Conservation (phyloP, 2,113 vertebrate species). For the Odontesthes bonariensis region DNA sequence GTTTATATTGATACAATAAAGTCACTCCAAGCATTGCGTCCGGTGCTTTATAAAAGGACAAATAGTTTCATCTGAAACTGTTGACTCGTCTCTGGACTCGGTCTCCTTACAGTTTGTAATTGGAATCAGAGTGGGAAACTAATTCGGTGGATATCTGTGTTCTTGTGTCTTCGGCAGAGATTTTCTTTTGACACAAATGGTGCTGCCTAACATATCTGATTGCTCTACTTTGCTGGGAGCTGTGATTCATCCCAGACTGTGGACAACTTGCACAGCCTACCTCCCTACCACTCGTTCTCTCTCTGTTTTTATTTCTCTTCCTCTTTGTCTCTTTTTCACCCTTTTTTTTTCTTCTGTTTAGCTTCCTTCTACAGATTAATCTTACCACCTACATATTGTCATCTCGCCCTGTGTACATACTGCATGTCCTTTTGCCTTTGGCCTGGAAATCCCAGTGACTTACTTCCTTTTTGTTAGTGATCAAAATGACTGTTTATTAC, state of each 20-base stretch:
- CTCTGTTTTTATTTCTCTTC: slow-evolving; percentile 9
- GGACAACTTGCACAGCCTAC: slow-evolving; percentile 65
- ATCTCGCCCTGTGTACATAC: slow-evolving; percentile 23
- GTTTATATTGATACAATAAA: slow-evolving; percentile 7
- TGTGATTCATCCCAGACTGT: slow-evolving; percentile 76
- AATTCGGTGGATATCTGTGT: slow-evolving; percentile 41
- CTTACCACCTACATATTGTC: slow-evolving; percentile 27
- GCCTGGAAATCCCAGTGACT: slow-evolving; percentile 32
- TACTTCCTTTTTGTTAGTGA: slow-evolving; percentile 23
- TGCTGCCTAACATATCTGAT: slow-evolving; percentile 74
- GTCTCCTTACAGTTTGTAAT: slow-evolving; percentile 32
- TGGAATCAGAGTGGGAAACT: slow-evolving; percentile 39
- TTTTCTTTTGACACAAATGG: slow-evolving; percentile 65
- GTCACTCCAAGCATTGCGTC: not conserved
- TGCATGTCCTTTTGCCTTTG: slow-evolving; percentile 34
- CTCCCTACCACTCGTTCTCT: slow-evolving; percentile 31
- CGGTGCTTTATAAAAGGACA: slow-evolving; percentile 11
- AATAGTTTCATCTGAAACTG: slow-evolving; percentile 2
- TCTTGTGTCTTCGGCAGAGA: slow-evolving; percentile 47
- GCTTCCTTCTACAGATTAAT: slow-evolving; percentile 21
- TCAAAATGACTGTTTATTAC: slow-evolving; percentile 5
- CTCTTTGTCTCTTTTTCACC: not conserved
- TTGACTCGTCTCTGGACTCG: slow-evolving; percentile 11
- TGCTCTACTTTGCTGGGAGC: slow-evolving; percentile 73
- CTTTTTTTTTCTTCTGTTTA: slow-evolving; percentile 17